Base-by-base conservation (phyloP, 1,140 invertebrate genomes). In the Leptoteleia sp. region DNA sequence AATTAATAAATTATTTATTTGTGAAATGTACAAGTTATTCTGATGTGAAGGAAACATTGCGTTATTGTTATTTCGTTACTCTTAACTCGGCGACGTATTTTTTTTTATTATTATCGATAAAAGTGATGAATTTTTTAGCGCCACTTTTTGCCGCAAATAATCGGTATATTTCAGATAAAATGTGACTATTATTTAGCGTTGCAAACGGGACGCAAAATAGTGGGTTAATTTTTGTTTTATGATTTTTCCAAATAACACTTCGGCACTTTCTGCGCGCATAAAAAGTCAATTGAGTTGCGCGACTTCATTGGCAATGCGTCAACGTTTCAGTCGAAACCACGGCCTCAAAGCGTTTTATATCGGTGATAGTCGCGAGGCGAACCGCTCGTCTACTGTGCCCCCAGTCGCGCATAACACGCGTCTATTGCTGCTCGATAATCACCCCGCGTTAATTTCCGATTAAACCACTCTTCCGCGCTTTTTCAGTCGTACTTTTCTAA, bases 371-470 rank as follows among this genome's bases (percentile, higher is more conserved):
- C 29, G 15, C 19, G 13, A 43, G 9, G 38, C 37, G 25, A 42
- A 35, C 43, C 43, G 37, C 33, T 35, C 29, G 40, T 22, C 16
- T 4, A 29, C 27, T 29, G 27, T n/a, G n/a, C n/a, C n/a, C n/a
- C n/a, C n/a, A n/a, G n/a, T n/a, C n/a, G n/a, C 17, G 25, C 13
- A 29, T 15, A 27, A 43, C 38, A 5, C 31, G 31, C 27, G 40
- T 59, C 15, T 43, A 48, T 55, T 7, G 27, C 47, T 22, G 29
- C 47, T 45, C 27, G 55, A 62, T 73, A 73, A 70, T 68, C 48
- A 52, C 68, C 47, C 27, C 37, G 37, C 52, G 55, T 67, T 78
- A 67, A 72, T 71, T 71, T 54, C 13, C n/a, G 43, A 19, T 54
- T 67, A 31, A 55, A 17, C 7, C 15, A 33, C 4, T 42, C 25